Base-by-base conservation (phyloP, 2,888 invertebrate genomes). In the Galerucella nymphaeae region DNA sequence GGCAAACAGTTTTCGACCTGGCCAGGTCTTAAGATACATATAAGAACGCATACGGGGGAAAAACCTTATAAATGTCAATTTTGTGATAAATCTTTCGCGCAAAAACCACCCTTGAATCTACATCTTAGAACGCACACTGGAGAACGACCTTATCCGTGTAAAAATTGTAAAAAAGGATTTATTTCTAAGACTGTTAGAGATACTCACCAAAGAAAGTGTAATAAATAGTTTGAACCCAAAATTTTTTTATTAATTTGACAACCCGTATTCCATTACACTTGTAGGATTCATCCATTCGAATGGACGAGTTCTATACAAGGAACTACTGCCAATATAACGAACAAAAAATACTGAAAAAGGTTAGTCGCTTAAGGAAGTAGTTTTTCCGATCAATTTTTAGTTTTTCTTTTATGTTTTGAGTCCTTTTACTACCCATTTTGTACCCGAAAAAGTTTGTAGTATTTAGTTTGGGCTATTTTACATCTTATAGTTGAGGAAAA, bases 111-210 rank as follows among this genome's bases (percentile, higher is more conserved):
- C 2, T 18, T 62, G 16, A 62, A 41, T 5, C 11, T 38, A 18
- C 61, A 62, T 18, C 11, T 62, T 4, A 62, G 61, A 6, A 8
- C 41, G 42, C 61, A 62, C 13, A 41, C 61, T 41, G 61, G 61
- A 16, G 61, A 62, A 42, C 38, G 61, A 62, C 79, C 83, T 50
- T 86, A 85, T 65, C 76, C 81, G 6, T 89, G 89, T 75, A 68
- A 84, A 0, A 85, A 86, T 75, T 88, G 89, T 74, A 83, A 85
- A 23, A 78, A 82, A 20, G 78, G 85, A 0, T 87, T 87, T 62
- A 42, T 62, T 13, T 16, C 61, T 18, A 62, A 42, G 42, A 18
- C 61, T 62, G 6, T 41, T 18, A 38, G 42, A 42, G 61, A 42
- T 11, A 10, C 30, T 41, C 61, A 42, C 18, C 38, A 62, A 42